Evolutionary conservation across 1,140 invertebrate genomes (phyloP).

Genomic region (Caenorhabditis tropicalis): DNA sequence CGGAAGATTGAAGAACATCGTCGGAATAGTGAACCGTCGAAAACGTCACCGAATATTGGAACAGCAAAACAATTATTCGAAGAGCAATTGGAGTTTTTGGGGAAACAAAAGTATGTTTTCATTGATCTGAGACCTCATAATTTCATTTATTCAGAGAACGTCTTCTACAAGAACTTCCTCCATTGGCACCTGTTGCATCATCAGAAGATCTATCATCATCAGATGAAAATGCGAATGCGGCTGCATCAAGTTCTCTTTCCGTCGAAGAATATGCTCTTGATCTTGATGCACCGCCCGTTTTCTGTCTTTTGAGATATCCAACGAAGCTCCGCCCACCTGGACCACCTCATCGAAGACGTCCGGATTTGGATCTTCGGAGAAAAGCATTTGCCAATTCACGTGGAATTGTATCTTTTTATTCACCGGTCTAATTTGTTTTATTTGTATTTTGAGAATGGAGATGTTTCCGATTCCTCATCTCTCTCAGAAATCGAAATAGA

Average conservation of each 20-base stretch:
- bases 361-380: constrained; percentile 39
- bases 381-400: constrained; percentile 28
- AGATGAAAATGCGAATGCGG: constrained; percentile 50
- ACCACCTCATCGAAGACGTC: constrained; percentile 30
- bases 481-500: background rate
- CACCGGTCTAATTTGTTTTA: constrained; percentile 1
- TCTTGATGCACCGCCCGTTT: constrained; percentile 65
- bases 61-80: constrained; percentile 64
- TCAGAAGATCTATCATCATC: constrained; percentile 69
- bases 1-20: constrained; percentile 62
- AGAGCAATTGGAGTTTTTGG: constrained; percentile 71
- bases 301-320: constrained; percentile 38
- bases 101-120: constrained; percentile 67
- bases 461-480: background rate
- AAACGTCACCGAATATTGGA: constrained; percentile 43
- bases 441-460: background rate
- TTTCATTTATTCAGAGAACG: constrained; percentile 62
- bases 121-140: background rate
- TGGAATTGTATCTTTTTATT: constrained; percentile 13
- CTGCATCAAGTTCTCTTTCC: background rate
- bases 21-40: constrained; percentile 49
- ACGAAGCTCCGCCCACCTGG: constrained; percentile 49
- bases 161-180: constrained; percentile 70
- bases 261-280: constrained; percentile 69
- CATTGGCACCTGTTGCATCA: constrained; percentile 69